These are phyloP conservation scores for Procambarus clarkii DNA, from an alignment of 1,140 invertebrate genomes.

Conservation along the genomic window DNA sequence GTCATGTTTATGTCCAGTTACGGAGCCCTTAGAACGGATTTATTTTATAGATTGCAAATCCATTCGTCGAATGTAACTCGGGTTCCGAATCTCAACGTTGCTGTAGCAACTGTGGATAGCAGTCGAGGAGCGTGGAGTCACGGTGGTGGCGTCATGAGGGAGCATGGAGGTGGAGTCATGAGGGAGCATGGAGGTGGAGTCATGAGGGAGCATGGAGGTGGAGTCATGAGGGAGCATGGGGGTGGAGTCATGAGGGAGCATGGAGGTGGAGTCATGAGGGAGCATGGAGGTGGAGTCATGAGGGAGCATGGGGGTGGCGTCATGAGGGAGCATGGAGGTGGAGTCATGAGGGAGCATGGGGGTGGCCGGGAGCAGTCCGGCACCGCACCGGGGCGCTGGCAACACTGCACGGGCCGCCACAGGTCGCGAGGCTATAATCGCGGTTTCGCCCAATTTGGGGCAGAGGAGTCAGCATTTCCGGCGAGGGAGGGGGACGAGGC, in stretches of 20 bases:
- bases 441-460: conserved; percentile 63
- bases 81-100: not conserved
- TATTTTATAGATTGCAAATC: no score
- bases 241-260: not conserved
- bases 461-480: conserved; percentile 50
- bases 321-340: no score
- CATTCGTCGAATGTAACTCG: not conserved
- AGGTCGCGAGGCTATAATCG: conserved; percentile 45
- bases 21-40: no score
- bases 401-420: not conserved
- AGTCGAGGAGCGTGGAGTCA: not conserved
- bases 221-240: no score
- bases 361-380: not conserved
- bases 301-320: not conserved
- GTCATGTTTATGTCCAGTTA: not conserved
- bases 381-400: not conserved
- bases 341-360: not conserved
- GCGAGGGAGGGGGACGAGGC: not conserved
- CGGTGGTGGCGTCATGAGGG: not conserved
- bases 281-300: not conserved
- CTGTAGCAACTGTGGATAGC: not conserved
- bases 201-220: not conserved
- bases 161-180: not conserved
- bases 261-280: no score
- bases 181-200: no score